phyloP scores from a whole-genome alignment of 37 sponge, comb jelly and placozoan genomes.

The Tethya wilhelma region DNA sequence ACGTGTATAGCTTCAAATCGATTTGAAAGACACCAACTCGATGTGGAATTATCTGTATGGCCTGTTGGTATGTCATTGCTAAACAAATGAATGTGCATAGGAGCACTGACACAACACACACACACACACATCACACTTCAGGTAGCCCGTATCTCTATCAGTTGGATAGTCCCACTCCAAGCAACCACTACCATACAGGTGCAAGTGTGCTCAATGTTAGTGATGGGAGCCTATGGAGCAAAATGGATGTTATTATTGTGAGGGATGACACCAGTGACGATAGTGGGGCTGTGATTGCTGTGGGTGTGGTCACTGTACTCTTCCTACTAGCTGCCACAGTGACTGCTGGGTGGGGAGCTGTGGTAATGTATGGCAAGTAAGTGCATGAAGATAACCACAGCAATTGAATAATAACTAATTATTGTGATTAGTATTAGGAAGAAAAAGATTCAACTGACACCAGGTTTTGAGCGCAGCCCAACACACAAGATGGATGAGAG shows the following conservation, averaged over 20 bases:
- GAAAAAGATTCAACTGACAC: not conserved
- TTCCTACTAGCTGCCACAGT: too few relatives aligned
- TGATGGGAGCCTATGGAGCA: too few relatives aligned
- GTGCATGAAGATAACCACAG: not conserved
- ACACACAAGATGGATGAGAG: not conserved
- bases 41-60: slow-evolving; percentile 20
- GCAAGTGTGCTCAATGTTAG: slow-evolving; percentile 14
- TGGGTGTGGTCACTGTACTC: too few relatives aligned
- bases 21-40: not conserved
- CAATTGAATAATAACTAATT: not conserved
- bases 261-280: not conserved
- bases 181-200: not conserved
- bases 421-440: not conserved
- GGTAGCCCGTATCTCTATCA: not conserved
- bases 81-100: not conserved
- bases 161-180: not conserved
- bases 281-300: not conserved
- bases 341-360: too few relatives aligned
- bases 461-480: too few relatives aligned
- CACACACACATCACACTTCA: not conserved
- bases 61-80: slow-evolving; percentile 34
- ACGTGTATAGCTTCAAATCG: slow-evolving; percentile 30
- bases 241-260: too few relatives aligned
- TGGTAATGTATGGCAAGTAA: too few relatives aligned
- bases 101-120: not conserved